A percentile compares a stretch with the other conserved stretches of the same genome.
Conservation (phyloP, 2,113 vertebrate genomes). For the Triplophysa tibetana region DNA sequence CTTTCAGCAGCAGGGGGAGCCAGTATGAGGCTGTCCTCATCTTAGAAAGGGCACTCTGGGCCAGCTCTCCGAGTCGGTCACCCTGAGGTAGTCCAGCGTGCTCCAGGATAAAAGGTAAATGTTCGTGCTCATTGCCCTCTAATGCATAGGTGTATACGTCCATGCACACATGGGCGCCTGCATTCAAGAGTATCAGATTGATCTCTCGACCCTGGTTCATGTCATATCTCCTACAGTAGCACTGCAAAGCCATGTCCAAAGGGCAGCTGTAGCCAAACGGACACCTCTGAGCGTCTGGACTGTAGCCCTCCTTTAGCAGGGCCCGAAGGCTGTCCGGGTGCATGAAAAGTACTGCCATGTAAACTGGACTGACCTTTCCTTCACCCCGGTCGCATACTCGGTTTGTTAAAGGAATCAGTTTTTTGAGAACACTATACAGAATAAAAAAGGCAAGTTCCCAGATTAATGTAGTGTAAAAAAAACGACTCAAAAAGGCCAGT, state of each 20-base stretch:
- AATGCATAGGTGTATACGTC: slow-evolving; percentile 52
- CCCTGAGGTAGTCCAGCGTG: slow-evolving; percentile 55
- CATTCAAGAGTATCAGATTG: slow-evolving; percentile 61
- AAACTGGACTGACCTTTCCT: slow-evolving; percentile 89
- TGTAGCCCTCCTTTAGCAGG: slow-evolving; percentile 80
- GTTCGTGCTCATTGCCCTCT: slow-evolving; percentile 45
- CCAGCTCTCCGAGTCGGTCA: slow-evolving; percentile 55
- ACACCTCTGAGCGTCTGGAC: slow-evolving; percentile 87
- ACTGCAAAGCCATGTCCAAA: slow-evolving; percentile 50
- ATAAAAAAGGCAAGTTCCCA: background rate
- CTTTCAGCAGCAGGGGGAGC: slow-evolving; percentile 84
- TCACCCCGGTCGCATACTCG: slow-evolving; percentile 72
- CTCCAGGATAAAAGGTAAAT: slow-evolving; percentile 66
- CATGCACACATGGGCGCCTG: slow-evolving; percentile 62
- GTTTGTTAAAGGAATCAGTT: slow-evolving; percentile 77
- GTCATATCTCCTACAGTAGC: slow-evolving; percentile 49
- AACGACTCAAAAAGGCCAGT: background rate
- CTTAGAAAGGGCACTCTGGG: slow-evolving; percentile 54
- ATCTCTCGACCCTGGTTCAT: slow-evolving; percentile 48
- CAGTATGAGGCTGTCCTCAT: slow-evolving; percentile 68
- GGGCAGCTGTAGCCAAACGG: slow-evolving; percentile 49
- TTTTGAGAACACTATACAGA: slow-evolving; percentile 69
- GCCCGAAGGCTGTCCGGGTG: slow-evolving; percentile 70
- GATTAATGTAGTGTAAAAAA: background rate
- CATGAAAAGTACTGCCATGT: slow-evolving; percentile 78